These are phyloP conservation scores for Euplexia lucipara DNA, from an alignment of 2,888 invertebrate species.

Conservation along the genomic window DNA sequence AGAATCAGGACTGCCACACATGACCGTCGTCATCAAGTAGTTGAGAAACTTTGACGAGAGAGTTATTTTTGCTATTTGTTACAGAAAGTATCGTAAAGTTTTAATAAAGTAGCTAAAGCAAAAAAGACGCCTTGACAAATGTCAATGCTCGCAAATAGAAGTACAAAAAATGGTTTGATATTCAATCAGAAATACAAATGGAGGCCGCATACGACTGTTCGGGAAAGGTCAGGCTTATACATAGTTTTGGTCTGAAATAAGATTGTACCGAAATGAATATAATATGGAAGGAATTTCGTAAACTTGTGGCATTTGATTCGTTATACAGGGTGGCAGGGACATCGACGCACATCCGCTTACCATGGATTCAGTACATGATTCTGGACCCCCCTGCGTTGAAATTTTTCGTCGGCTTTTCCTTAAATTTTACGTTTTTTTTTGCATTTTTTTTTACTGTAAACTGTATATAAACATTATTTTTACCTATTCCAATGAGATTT, in stretches of 20 bases:
- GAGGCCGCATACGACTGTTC: constrained; percentile 18
- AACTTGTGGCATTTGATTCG: constrained; percentile 19
- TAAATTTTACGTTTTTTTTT: no score
- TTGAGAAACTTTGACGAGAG: no score
- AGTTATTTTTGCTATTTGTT: background rate
- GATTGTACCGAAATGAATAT: constrained; percentile 21
- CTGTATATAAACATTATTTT: no score
- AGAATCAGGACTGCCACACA: no score
- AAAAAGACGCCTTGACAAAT: constrained; percentile 19
- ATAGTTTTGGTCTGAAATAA: constrained; percentile 28
- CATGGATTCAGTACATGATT: no score
- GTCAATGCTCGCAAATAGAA: constrained; percentile 22
- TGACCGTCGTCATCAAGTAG: no score
- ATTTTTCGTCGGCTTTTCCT: no score
- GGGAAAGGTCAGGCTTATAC: constrained; percentile 30
- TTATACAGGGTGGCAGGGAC: background rate
- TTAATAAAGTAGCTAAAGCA: constrained; percentile 8
- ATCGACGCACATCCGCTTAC: no score
- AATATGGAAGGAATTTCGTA: constrained; percentile 26
- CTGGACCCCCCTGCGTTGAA: no score
- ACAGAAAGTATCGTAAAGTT: background rate
- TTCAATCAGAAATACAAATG: constrained; percentile 46
- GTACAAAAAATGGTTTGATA: constrained; percentile 41
- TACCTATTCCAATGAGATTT: no score
- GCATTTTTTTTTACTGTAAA: no score